These are phyloP conservation scores for Peromyscus attwateri DNA, from an alignment of 2,797 vertebrate species.

Conservation along the genomic window DNA sequence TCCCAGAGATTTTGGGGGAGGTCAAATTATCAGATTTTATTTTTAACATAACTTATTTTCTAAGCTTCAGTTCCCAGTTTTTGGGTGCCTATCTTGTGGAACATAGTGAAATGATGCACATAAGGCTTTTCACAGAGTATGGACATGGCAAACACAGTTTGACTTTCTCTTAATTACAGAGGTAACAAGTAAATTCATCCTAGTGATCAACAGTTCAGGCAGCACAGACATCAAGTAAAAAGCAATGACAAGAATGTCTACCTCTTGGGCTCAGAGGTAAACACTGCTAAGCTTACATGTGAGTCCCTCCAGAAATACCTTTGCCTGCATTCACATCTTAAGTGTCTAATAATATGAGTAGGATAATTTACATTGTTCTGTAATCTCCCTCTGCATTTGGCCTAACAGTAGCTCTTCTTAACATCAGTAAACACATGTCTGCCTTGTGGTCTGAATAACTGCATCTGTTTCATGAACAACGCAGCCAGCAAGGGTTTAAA, in stretches of 20 bases:
- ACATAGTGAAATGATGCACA: background rate
- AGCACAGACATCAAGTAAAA: background rate
- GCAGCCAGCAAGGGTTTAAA: background rate
- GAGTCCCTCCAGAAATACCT: background rate
- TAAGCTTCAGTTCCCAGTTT: background rate
- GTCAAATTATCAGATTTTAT: background rate
- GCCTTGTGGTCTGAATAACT: background rate
- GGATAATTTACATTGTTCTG: background rate
- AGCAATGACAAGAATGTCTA: background rate
- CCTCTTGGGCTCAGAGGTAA: background rate
- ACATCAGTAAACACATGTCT: background rate
- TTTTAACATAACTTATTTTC: background rate
- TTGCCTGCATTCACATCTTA: background rate
- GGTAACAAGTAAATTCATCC: background rate
- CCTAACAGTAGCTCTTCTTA: background rate
- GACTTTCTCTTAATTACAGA: conserved; percentile 2
- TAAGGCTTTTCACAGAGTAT: background rate
- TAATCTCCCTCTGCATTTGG: background rate
- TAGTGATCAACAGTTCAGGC: background rate
- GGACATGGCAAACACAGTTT: background rate
- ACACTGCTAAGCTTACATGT: background rate
- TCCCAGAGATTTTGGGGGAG: background rate
- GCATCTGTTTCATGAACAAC: background rate
- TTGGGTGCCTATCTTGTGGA: background rate
- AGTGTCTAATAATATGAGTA: background rate